Evolutionary conservation across 2,888 invertebrate species (phyloP).

Genomic region (Thera britannica): DNA sequence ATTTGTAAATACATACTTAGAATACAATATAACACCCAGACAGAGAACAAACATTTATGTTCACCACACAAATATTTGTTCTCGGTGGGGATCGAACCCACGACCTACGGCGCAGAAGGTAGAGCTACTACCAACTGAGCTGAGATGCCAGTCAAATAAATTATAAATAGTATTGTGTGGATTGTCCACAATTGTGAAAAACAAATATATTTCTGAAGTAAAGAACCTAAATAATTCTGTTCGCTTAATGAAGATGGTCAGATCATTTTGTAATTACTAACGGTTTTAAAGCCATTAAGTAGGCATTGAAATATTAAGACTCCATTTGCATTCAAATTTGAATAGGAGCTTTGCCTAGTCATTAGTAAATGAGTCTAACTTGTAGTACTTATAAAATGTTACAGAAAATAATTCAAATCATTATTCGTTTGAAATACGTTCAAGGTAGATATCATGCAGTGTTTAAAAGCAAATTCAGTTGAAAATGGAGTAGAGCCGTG

Average conservation of each 20-base stretch:
- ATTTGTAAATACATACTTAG: too few relatives aligned
- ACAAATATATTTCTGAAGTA: too few relatives aligned
- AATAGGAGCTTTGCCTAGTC: background rate
- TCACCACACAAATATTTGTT: too few relatives aligned
- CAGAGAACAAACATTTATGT: too few relatives aligned
- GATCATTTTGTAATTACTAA: slow-evolving; percentile 1
- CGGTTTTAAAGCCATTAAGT: slow-evolving; percentile 1
- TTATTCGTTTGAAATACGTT: background rate
- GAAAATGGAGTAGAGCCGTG: slow-evolving; percentile 25
- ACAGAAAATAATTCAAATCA: background rate
- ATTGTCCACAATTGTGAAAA: too few relatives aligned
- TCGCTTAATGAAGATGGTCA: background rate
- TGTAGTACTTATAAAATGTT: background rate
- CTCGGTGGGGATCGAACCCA: too few relatives aligned
- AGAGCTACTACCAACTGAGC: too few relatives aligned
- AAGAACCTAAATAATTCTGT: background rate
- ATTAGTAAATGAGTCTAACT: slow-evolving; percentile 3
- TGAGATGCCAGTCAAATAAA: too few relatives aligned
- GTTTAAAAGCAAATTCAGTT: slow-evolving; percentile 17
- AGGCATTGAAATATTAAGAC: slow-evolving; percentile 5
- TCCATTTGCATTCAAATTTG: slow-evolving; percentile 1
- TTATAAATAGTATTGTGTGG: too few relatives aligned
- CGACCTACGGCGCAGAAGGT: too few relatives aligned
- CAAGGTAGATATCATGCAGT: slow-evolving; percentile 1
- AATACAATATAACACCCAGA: too few relatives aligned